A percentile compares a stretch with the other conserved stretches of the same genome.
phyloP scores from a whole-genome alignment of 2,113 vertebrate genomes.

The Cisticola juncidis region DNA sequence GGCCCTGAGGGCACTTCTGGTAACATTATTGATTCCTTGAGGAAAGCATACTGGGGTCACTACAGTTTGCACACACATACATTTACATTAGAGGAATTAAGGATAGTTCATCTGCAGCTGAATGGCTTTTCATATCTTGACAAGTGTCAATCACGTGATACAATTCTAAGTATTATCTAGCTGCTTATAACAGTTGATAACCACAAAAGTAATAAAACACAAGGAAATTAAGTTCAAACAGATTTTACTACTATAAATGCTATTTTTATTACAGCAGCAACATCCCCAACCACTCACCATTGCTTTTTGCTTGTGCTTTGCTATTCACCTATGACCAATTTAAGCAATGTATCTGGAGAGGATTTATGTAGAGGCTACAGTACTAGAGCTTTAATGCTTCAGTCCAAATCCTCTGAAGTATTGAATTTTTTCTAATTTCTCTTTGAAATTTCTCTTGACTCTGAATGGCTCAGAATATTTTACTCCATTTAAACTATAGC shows the following conservation, averaged over 20 bases:
- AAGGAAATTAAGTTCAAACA: neutral
- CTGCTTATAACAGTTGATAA: neutral
- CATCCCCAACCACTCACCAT: neutral
- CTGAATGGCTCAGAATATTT: neutral
- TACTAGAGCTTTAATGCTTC: neutral
- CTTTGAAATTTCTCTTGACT: neutral
- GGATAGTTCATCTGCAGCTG: neutral
- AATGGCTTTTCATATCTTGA: neutral
- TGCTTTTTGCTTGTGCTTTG: neutral
- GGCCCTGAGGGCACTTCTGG: constrained; percentile 29
- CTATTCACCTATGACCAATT: neutral
- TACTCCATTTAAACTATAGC: neutral
- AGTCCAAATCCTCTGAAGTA: neutral
- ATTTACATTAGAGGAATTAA: constrained; percentile 8
- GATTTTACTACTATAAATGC: neutral
- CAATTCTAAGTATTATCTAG: neutral
- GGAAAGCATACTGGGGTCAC: neutral
- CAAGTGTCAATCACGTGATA: neutral
- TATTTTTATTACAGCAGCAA: neutral
- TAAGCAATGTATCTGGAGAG: neutral
- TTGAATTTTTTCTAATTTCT: neutral
- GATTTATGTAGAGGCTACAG: neutral
- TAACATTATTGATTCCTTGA: constrained; percentile 4
- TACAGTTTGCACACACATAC: neutral
- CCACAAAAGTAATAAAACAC: neutral